These are phyloP conservation scores for Odontomachus brunneus DNA, from an alignment of 1,140 invertebrate genomes.

Conservation along the genomic window DNA sequence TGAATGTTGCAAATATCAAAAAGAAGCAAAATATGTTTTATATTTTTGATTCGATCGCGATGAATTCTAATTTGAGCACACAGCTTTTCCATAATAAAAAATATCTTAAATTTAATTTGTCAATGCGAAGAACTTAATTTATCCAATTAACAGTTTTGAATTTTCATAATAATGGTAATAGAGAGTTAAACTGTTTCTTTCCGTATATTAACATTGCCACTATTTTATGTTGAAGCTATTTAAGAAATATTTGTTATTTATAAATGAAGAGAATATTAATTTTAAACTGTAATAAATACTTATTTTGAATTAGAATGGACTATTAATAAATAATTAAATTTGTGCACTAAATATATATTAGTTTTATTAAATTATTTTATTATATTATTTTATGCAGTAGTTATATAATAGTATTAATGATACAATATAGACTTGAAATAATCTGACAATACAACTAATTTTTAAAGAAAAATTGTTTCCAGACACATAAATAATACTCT, in stretches of 20 bases:
- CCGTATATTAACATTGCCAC: constrained; percentile 10
- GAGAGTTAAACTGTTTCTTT: background rate
- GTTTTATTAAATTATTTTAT: constrained; percentile 64
- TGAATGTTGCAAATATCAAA: background rate
- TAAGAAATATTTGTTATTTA: constrained; percentile 27
- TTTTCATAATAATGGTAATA: background rate
- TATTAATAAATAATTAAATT: background rate
- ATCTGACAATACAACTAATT: constrained; percentile 59
- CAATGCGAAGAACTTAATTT: constrained; percentile 94
- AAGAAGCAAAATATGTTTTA: too few relatives aligned
- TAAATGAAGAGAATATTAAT: constrained; percentile 10
- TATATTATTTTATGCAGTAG: too few relatives aligned
- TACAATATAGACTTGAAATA: constrained; percentile 36
- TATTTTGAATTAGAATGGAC: background rate
- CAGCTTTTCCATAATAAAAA: constrained; percentile 91
- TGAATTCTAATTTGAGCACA: constrained; percentile 96
- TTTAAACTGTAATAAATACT: background rate
- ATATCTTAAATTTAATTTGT: constrained; percentile 89
- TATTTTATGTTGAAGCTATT: constrained; percentile 14
- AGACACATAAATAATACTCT: constrained; percentile 37
- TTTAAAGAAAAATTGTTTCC: constrained; percentile 40
- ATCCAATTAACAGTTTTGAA: constrained; percentile 86
- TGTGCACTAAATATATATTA: background rate
- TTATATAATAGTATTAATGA: constrained; percentile 37
- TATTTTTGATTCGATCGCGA: constrained; percentile 96